Evolutionary conservation across 2,888 invertebrate genomes (phyloP).

Genomic region (Unio delphinus): DNA sequence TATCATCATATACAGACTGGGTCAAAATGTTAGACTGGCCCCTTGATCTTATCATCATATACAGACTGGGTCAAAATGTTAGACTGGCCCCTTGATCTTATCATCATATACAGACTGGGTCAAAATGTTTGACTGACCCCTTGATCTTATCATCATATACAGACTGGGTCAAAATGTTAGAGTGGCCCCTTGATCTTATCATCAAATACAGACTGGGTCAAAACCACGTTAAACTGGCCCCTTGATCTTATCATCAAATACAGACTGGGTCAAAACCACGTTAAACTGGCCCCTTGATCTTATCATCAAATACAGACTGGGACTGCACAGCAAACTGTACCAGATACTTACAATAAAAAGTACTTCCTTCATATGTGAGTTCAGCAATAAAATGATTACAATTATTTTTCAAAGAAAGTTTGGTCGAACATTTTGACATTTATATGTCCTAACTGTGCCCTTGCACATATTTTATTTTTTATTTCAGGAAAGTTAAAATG

Average conservation of each 20-base stretch:
- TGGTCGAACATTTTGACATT: too few relatives aligned
- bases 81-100: background rate
- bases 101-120: background rate
- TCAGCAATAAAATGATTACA: too few relatives aligned
- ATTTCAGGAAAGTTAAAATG: too few relatives aligned
- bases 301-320: background rate
- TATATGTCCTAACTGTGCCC: too few relatives aligned
- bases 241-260: background rate
- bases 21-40: too few relatives aligned
- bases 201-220: background rate
- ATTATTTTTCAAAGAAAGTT: too few relatives aligned
- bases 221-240: background rate
- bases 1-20: too few relatives aligned
- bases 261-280: background rate
- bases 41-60: background rate
- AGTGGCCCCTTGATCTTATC: background rate
- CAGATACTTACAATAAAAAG: too few relatives aligned
- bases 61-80: background rate
- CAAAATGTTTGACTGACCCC: too few relatives aligned
- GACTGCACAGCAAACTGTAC: too few relatives aligned
- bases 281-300: background rate
- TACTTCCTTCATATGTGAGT: too few relatives aligned
- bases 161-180: background rate
- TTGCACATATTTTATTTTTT: too few relatives aligned
- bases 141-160: background rate